These are phyloP conservation scores for Dryobota labecula DNA, from an alignment of 2,888 invertebrate species.

Conservation along the genomic window DNA sequence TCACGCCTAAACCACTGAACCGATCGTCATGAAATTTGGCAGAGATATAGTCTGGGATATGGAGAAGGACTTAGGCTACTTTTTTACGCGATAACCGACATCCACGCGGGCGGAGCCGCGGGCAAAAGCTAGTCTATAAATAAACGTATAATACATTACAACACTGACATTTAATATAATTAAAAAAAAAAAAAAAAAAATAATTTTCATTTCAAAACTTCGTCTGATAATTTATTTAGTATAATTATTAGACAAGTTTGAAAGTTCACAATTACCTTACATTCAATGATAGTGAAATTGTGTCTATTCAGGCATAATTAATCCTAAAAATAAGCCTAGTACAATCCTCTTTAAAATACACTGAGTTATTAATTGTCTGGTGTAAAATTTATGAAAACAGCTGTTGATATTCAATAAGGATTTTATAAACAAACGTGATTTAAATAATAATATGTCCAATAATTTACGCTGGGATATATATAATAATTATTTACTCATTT, in stretches of 20 bases:
- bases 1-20: too few relatives aligned
- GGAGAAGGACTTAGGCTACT: too few relatives aligned
- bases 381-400: background rate
- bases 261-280: conserved; percentile 13
- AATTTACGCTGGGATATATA: too few relatives aligned
- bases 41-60: too few relatives aligned
- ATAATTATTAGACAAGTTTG: conserved; percentile 5
- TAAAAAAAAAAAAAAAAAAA: conserved; percentile 19
- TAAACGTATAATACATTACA: background rate
- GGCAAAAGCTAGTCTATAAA: too few relatives aligned
- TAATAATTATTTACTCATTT: too few relatives aligned
- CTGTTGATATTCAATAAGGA: background rate
- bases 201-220: conserved; percentile 2
- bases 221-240: conserved; percentile 11
- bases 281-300: conserved; percentile 5
- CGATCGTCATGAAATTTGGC: too few relatives aligned
- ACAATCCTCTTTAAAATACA: background rate
- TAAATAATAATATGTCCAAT: too few relatives aligned
- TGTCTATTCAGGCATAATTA: background rate
- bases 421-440: background rate
- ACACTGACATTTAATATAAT: background rate
- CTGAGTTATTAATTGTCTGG: background rate
- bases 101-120: too few relatives aligned
- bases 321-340: background rate
- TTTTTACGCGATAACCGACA: too few relatives aligned